Evolutionary conservation across 2,888 invertebrate species (phyloP).

Genomic region (Stenchaetothrips biformis): DNA sequence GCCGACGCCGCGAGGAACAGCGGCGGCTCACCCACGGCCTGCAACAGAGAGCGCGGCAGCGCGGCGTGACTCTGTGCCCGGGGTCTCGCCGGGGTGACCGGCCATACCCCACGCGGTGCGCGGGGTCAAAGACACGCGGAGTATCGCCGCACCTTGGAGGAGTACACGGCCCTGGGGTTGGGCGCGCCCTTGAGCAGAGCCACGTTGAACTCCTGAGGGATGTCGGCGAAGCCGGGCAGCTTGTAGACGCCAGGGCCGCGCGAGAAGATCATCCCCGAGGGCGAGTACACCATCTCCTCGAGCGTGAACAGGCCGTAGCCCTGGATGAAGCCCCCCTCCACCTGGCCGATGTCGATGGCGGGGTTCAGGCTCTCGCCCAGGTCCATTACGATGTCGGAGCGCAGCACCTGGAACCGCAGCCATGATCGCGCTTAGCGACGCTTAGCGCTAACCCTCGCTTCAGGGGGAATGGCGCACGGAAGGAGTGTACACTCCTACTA

Average conservation of each 20-base stretch:
- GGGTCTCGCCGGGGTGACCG: too few species aligned
- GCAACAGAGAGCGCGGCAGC: slow-evolving; percentile 39
- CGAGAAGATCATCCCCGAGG: slow-evolving; percentile 73
- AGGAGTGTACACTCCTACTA: too few species aligned
- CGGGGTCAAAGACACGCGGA: background rate
- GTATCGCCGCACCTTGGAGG: slow-evolving; percentile 73
- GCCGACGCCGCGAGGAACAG: slow-evolving; percentile 81
- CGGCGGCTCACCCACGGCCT: slow-evolving; percentile 96
- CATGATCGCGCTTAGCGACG: too few species aligned
- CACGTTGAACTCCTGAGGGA: slow-evolving; percentile 88
- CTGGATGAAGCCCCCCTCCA: slow-evolving; percentile 92
- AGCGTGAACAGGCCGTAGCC: slow-evolving; percentile 89
- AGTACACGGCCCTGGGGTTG: slow-evolving; percentile 87
- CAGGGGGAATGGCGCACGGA: too few species aligned
- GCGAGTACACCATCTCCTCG: slow-evolving; percentile 84
- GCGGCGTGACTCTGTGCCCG: too few species aligned
- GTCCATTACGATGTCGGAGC: slow-evolving; percentile 95
- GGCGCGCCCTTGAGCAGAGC: slow-evolving; percentile 83
- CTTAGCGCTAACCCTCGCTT: too few species aligned
- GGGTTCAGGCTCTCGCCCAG: slow-evolving; percentile 92
- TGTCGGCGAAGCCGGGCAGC: slow-evolving; percentile 87
- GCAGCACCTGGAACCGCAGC: slow-evolving; percentile 57
- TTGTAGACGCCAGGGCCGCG: slow-evolving; percentile 92
- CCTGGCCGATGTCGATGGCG: slow-evolving; percentile 93
- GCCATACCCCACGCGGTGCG: too few species aligned